These are phyloP conservation scores for Macrosteles quadrilineatus DNA, from an alignment of 1,140 invertebrate genomes.

Conservation along the genomic window DNA sequence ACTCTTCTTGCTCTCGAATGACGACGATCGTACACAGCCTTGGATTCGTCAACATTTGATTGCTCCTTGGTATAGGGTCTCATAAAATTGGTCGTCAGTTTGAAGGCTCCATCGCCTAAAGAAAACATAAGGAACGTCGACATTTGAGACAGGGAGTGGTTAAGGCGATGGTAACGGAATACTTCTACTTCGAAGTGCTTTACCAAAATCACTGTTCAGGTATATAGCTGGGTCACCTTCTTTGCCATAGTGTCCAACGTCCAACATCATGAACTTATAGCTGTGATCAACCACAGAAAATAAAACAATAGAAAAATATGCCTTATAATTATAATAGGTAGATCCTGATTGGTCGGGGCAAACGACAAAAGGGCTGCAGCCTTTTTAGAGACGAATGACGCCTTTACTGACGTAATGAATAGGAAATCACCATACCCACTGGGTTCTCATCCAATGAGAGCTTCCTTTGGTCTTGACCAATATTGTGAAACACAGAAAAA, in stretches of 20 bases:
- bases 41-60: neutral
- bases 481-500: too few relatives aligned
- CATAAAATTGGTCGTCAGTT: neutral
- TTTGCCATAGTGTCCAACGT: constrained; percentile 49
- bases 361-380: too few relatives aligned
- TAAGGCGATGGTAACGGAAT: neutral
- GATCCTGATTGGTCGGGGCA: constrained; percentile 47
- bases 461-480: too few relatives aligned
- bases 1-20: too few relatives aligned
- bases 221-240: constrained; percentile 46
- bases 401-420: too few relatives aligned
- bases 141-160: neutral
- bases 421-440: too few relatives aligned
- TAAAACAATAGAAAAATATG: constrained; percentile 50
- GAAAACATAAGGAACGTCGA: neutral
- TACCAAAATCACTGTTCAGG: constrained; percentile 32
- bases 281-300: constrained; percentile 51
- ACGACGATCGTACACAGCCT: too few relatives aligned
- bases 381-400: too few relatives aligned
- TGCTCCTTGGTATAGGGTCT: neutral
- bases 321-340: constrained; percentile 52
- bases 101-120: neutral
- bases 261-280: constrained; percentile 50
- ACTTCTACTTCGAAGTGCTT: neutral
- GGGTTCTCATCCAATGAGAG: too few relatives aligned